These are phyloP conservation scores for Drosophila setosimentum DNA, from an alignment of 2,888 invertebrate species.

Conservation along the genomic window DNA sequence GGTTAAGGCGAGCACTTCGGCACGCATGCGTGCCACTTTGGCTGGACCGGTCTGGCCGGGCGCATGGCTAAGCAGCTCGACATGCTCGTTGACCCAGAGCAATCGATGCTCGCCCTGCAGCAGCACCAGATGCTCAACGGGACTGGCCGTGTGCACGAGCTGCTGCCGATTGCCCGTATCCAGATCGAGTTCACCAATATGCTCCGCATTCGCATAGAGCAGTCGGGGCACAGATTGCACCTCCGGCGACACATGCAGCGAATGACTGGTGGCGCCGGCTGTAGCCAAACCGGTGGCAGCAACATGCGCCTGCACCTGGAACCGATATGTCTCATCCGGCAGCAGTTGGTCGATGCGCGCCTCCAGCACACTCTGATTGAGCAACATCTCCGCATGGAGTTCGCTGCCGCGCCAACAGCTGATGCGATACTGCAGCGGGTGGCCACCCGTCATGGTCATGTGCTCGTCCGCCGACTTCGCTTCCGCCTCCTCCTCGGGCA, in stretches of 20 bases:
- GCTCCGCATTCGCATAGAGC: slow-evolving; percentile 90
- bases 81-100: slow-evolving; percentile 91
- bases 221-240: slow-evolving; percentile 92
- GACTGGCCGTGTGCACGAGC: slow-evolving; percentile 88
- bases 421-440: slow-evolving; percentile 87
- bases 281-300: slow-evolving; percentile 90
- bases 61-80: slow-evolving; percentile 83
- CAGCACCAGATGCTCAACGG: slow-evolving; percentile 89
- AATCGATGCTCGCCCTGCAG: slow-evolving; percentile 89
- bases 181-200: slow-evolving; percentile 91
- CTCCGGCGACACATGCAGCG: slow-evolving; percentile 89
- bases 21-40: slow-evolving; percentile 87
- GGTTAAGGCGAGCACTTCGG: slow-evolving; percentile 89
- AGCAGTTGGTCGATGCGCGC: slow-evolving; percentile 87
- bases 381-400: slow-evolving; percentile 61
- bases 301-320: slow-evolving; percentile 92
- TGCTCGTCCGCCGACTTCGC: background rate
- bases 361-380: slow-evolving; percentile 80
- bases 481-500: slow-evolving; percentile 86
- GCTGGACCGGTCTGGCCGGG: slow-evolving; percentile 80
- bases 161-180: slow-evolving; percentile 89
- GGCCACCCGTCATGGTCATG: slow-evolving; percentile 4
- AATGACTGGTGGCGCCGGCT: slow-evolving; percentile 89
- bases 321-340: slow-evolving; percentile 89
- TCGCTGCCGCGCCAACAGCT: slow-evolving; percentile 88